phyloP scores from a whole-genome alignment of 2,113 vertebrate species.

The Vulpes lagopus region DNA sequence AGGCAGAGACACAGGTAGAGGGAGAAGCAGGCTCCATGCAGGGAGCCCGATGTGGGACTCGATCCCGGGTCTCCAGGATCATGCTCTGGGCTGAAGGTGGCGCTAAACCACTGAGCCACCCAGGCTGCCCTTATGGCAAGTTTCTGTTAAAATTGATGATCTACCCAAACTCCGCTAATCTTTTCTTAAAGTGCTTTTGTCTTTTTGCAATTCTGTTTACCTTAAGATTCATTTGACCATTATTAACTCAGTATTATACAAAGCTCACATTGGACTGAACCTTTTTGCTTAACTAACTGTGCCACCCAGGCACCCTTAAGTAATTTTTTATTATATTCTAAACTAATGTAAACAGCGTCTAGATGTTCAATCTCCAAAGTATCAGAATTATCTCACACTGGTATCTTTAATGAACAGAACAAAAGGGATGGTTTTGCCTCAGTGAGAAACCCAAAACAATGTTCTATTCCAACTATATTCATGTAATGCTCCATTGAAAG shows the following conservation, averaged over 20 bases:
- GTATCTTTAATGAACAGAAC: not conserved
- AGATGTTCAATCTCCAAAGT: not conserved
- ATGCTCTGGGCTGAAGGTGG: no score
- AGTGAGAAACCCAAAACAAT: slow-evolving; percentile 37
- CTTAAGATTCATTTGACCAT: no score
- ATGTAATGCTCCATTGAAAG: not conserved
- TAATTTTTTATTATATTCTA: not conserved
- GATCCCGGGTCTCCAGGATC: no score
- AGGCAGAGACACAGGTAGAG: no score
- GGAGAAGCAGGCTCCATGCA: no score
- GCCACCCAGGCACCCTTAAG: not conserved
- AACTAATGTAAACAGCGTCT: not conserved
- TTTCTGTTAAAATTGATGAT: not conserved
- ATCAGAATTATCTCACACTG: not conserved
- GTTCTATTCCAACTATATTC: not conserved
- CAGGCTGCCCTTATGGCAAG: not conserved
- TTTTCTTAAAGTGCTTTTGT: no score
- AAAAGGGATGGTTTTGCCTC: not conserved
- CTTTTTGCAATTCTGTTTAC: no score
- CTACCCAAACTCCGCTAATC: not conserved
- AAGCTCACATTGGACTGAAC: no score
- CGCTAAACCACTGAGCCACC: no score
- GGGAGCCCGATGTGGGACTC: no score
- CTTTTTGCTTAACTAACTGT: no score
- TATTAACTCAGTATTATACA: no score